Base-by-base conservation (phyloP, 2,113 vertebrate species). In the Acanthisitta chloris region DNA sequence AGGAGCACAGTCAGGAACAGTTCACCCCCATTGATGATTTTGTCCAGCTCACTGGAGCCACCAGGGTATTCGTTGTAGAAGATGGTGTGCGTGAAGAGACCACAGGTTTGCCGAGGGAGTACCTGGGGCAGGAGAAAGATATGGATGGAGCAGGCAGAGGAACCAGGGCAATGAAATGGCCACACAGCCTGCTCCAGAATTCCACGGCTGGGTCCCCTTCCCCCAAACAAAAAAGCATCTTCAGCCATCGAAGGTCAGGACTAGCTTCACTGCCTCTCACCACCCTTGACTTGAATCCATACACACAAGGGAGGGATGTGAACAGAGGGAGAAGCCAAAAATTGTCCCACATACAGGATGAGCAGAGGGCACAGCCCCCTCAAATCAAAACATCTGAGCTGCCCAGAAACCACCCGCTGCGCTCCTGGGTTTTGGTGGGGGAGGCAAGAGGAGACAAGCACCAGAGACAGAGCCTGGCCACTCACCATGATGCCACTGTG, bases 31-130 rank as follows among this genome's bases (percentile, higher is more conserved):
- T 99, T 99, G 97, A 99, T 99, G 97, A 99, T 99, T 96, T 99
- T 99, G 98, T 99, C 99, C 96, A 99, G 98, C 90, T 99, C 99
- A 38, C 98, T 98, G 12, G 99, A 99, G 58, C 99, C 99, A 28
- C 99, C 99, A 0, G 99, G 99, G 91, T 99, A 99, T 69, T 99
- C 99, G 4, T 98, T 99, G 90, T 99, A 99, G 98, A 99, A 99
- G 97, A 99, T 99, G 46, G 99, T 99, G 97, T 99, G 99, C 1
- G 99, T 99, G 98, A 99, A 99, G 81, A 99, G 98, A 83, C 99
- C 99, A 4, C 99, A 99, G 6, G 99, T 99, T 95, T 99, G 99
- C 86, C 99, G 97, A 16, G 99, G 99, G 43, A 99, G 98, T 87
- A 99, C 99, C 99, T 99, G 94, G 61, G n/a, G 54, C 14, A 12